Percentiles rank a stretch among this genome's conserved stretches.
Evolutionary conservation across 1,140 invertebrate genomes (phyloP).

Genomic region (Aphidius ervi): DNA sequence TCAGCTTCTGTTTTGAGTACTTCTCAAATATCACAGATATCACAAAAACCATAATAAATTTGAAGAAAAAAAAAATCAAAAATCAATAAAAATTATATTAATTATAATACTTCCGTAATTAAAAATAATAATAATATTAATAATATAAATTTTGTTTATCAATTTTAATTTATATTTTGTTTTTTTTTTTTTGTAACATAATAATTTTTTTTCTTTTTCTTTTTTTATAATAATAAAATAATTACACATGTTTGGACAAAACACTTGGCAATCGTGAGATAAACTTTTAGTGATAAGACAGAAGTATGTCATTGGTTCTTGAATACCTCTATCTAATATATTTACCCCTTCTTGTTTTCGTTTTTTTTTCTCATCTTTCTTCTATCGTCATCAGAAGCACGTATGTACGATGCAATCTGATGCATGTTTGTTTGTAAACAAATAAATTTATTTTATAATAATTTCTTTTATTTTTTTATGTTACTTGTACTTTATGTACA

Average conservation of each 20-base stretch:
- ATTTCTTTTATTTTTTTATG: no score
- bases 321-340: constrained; percentile 7
- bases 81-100: constrained; percentile 2
- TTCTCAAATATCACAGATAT: constrained; percentile 28
- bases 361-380: background rate
- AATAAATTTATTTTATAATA: no score
- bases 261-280: constrained; percentile 39
- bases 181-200: background rate
- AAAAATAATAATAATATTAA: no score
- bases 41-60: no score
- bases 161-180: no score
- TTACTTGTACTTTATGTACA: no score
- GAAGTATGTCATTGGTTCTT: constrained; percentile 44
- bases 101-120: background rate
- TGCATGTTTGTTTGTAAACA: no score
- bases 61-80: background rate
- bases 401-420: no score
- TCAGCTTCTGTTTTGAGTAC: constrained; percentile 37
- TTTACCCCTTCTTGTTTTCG: background rate
- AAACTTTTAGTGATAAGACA: constrained; percentile 47
- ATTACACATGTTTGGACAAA: constrained; percentile 26
- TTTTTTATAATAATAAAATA: no score
- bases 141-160: no score
- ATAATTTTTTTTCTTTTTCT: background rate
- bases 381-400: no score